phyloP scores from a whole-genome alignment of 1,140 invertebrate species.

The Lucilia sericata region DNA sequence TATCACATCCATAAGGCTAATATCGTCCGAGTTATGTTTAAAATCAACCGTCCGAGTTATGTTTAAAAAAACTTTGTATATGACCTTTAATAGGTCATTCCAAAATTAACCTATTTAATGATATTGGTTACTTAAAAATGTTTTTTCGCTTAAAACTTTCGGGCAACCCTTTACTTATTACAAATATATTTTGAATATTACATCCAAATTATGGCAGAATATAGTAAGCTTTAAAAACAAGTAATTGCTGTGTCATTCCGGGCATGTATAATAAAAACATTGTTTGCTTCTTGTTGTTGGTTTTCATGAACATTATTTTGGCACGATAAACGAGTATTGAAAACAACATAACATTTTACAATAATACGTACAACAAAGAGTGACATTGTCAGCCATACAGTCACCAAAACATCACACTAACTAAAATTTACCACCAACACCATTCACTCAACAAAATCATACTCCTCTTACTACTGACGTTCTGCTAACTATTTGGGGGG shows the following conservation, averaged over 20 bases:
- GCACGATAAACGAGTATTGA: constrained; percentile 17
- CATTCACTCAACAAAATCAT: constrained; percentile 4
- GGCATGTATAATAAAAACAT: neutral
- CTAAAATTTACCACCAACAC: neutral
- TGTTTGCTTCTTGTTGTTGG: neutral
- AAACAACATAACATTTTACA: neutral
- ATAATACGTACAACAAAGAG: neutral
- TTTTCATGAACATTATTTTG: neutral
- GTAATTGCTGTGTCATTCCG: neutral
- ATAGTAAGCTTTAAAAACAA: too few species aligned
- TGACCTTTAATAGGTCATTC: too few species aligned
- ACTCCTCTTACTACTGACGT: neutral
- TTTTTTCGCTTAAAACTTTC: too few species aligned
- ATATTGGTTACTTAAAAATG: too few species aligned
- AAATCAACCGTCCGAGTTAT: too few species aligned
- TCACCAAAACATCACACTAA: constrained; percentile 37
- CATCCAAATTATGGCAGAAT: too few species aligned
- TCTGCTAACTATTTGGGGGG: constrained; percentile 8
- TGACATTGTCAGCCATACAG: constrained; percentile 41
- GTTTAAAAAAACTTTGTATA: too few species aligned
- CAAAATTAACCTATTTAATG: too few species aligned
- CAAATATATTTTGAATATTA: too few species aligned
- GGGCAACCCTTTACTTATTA: too few species aligned
- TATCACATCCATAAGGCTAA: too few species aligned
- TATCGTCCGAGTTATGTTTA: too few species aligned